Evolutionary conservation across 1,140 invertebrate species (phyloP).

Genomic region (Mycetomoellerius zeteki): DNA sequence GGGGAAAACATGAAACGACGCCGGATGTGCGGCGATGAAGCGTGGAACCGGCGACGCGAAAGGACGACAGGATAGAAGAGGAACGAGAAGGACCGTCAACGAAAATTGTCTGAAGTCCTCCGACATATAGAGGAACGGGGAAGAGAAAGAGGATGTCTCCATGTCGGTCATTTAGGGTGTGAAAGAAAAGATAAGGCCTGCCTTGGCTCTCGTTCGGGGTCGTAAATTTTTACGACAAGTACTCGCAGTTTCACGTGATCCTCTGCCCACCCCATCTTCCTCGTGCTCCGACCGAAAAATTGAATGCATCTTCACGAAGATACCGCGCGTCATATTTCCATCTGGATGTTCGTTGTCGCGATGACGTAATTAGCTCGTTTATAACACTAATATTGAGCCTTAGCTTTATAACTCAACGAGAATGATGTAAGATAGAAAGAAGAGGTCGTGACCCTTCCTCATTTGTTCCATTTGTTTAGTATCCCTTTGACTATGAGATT

Average conservation of each 20-base stretch:
- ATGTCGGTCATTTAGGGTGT: constrained; percentile 76
- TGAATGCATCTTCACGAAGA: constrained; percentile 45
- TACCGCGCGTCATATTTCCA: background rate
- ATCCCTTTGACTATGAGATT: background rate
- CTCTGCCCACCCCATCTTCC: background rate
- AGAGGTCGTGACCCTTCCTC: no score
- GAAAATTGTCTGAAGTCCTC: constrained; percentile 57
- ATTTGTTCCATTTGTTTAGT: background rate
- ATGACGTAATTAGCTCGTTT: constrained; percentile 62
- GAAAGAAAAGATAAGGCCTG: constrained; percentile 74
- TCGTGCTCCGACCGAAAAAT: constrained; percentile 59
- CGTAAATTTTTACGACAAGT: constrained; percentile 77
- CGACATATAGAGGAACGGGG: constrained; percentile 13
- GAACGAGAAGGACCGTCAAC: constrained; percentile 15
- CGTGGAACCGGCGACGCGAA: constrained; percentile 11
- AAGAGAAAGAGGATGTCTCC: constrained; percentile 56
- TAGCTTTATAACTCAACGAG: constrained; percentile 5
- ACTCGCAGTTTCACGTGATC: constrained; percentile 72
- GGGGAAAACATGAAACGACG: constrained; percentile 37
- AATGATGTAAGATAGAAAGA: background rate
- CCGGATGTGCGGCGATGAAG: constrained; percentile 42
- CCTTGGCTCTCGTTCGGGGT: constrained; percentile 29
- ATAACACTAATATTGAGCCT: constrained; percentile 30
- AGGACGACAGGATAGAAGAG: constrained; percentile 13
- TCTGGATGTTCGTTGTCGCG: constrained; percentile 11